phyloP scores from a whole-genome alignment of 2,113 vertebrate genomes.

The Forbesichthys agassizii region DNA sequence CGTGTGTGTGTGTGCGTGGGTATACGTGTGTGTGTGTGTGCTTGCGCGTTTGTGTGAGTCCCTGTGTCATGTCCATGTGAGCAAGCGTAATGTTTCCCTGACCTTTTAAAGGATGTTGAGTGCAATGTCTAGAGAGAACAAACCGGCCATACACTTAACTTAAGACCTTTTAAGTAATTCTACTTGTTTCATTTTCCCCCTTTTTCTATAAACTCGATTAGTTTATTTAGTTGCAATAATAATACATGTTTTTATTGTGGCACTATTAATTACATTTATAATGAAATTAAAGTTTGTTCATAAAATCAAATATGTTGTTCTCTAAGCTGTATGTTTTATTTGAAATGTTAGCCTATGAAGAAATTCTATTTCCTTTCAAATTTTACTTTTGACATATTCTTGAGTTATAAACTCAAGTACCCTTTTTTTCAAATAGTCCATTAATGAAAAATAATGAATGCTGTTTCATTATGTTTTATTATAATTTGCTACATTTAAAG shows the following conservation, averaged over 20 bases:
- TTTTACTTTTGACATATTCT: too few species aligned
- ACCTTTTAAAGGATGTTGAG: constrained; percentile 57
- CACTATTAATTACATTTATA: background rate
- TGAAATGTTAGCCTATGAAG: too few species aligned
- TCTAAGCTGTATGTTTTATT: background rate
- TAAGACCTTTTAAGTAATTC: background rate
- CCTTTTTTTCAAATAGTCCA: background rate
- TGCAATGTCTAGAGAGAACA: constrained; percentile 37
- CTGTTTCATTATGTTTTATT: too few species aligned
- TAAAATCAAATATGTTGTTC: background rate
- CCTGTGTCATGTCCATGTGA: background rate
- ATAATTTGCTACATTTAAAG: too few species aligned
- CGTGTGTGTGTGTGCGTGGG: constrained; percentile 14
- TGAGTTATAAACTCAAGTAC: too few species aligned
- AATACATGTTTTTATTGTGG: background rate
- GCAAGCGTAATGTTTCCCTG: constrained; percentile 47
- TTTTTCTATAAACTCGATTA: background rate
- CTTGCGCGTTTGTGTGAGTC: constrained; percentile 11
- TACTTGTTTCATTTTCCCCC: background rate
- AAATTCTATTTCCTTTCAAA: too few species aligned
- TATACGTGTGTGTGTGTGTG: constrained; percentile 7
- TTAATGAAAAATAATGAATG: too few species aligned
- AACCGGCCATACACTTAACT: background rate
- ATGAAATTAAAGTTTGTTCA: background rate
- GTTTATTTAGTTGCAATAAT: background rate